phyloP scores from a whole-genome alignment of 2,888 invertebrate genomes.

The Syritta pipiens region DNA sequence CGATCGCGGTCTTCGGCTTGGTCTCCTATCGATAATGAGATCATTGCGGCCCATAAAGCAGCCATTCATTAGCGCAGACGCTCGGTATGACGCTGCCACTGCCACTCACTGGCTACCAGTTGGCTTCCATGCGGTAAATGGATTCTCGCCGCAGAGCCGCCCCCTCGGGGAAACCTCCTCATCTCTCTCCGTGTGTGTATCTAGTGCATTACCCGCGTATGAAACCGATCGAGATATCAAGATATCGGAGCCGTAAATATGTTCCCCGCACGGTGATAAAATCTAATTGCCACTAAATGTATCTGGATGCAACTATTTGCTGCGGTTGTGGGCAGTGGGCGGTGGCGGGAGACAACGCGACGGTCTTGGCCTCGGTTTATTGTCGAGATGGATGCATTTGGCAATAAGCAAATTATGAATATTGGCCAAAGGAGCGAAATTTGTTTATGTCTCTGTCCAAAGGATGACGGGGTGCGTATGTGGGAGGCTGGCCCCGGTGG shows the following conservation, averaged over 20 bases:
- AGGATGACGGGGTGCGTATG: neutral
- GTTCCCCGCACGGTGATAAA: slow-evolving; percentile 56
- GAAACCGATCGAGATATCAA: slow-evolving; percentile 68
- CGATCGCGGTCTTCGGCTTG: slow-evolving; percentile 35
- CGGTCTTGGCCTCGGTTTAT: too few relatives aligned
- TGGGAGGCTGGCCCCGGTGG: neutral
- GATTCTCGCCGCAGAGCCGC: neutral
- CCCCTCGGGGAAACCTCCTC: neutral
- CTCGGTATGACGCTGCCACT: slow-evolving; percentile 12
- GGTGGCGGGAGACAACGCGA: neutral
- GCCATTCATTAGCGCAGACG: slow-evolving; percentile 66
- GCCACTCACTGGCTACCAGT: neutral
- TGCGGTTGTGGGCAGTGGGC: neutral
- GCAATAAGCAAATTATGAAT: neutral
- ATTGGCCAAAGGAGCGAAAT: neutral
- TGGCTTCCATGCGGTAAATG: neutral
- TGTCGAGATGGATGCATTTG: neutral
- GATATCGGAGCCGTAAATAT: slow-evolving; percentile 59
- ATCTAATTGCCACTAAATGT: slow-evolving; percentile 57
- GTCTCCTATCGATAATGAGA: slow-evolving; percentile 67
- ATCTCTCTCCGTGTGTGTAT: slow-evolving; percentile 9
- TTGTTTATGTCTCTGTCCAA: neutral
- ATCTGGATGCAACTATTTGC: slow-evolving; percentile 6
- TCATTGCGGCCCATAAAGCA: slow-evolving; percentile 66
- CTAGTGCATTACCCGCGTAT: slow-evolving; percentile 60